Base-by-base conservation (phyloP, 2,888 invertebrate species). In the Saturnia pavonia region DNA sequence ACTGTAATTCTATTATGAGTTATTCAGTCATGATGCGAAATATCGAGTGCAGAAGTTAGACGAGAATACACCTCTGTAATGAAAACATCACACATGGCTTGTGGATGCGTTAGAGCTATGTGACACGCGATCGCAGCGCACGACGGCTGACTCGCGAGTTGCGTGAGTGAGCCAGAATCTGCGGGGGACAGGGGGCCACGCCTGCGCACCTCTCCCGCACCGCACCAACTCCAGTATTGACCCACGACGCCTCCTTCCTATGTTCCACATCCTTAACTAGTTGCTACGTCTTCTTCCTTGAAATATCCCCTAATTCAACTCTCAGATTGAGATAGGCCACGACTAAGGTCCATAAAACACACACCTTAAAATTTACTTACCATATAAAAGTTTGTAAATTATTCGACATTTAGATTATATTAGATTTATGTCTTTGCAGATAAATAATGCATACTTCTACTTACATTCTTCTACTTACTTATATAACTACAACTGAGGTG, bases 211-310 rank as follows among this genome's bases (percentile, higher is more conserved):
- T 83, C 88, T 78, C 87, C 88, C 90, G 87, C 91, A 79, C 91
- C 88, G 90, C 91, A 85, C 92, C 90, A 92, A 91, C 92, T 91
- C 87, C 90, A 90, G 92, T 94, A 94, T 94, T 92, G 93, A 94
- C 93, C 93, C 91, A 92, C 91, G 90, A 91, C 92, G 92, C 92
- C 93, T 92, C 91, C 91, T 91, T 91, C 89, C 90, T 89, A 92
- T 91, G 88, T 88, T 90, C 91, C 91, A 92, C 91, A 90, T 93
- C 92, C 92, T 92, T 94, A 93, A 91, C 92, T 90, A 91, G 90
- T 88, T 88, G 90, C 90, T 86, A 86, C 87, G 87, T 89, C 91
- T 89, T 88, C 89, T 89, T 88, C 91, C 91, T 92, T 89, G 87
- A 91, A 91, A 91, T 91, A 91, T 87, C 88, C 88, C 90, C 88